These are phyloP conservation scores for Slavum lentiscoides DNA, from an alignment of 2,888 invertebrate genomes.

Conservation along the genomic window DNA sequence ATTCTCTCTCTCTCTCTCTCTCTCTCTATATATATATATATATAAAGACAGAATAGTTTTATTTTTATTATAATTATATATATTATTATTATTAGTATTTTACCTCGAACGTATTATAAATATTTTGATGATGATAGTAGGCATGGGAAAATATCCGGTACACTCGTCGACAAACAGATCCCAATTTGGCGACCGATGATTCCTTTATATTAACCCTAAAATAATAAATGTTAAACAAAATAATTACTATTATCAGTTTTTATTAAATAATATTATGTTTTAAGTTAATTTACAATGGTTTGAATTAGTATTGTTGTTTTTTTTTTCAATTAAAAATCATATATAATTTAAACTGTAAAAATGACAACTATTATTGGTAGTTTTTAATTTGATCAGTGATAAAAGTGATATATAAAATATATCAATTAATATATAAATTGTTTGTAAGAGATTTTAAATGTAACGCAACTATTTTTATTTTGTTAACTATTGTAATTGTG, in stretches of 20 bases:
- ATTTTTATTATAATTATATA: conserved; percentile 27
- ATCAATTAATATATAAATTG: too few species aligned
- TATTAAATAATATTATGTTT: not conserved
- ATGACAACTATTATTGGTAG: too few species aligned
- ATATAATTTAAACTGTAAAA: too few species aligned
- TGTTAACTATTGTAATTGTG: too few species aligned
- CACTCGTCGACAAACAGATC: conserved; percentile 96
- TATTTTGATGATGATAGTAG: conserved; percentile 94
- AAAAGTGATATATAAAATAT: too few species aligned
- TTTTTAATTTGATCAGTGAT: too few species aligned
- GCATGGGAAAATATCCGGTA: conserved; percentile 99
- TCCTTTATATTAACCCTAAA: conserved; percentile 97
- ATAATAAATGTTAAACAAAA: conserved; percentile 55
- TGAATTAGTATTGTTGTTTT: not conserved
- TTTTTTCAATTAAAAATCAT: not conserved
- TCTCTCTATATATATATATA: not conserved
- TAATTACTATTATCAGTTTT: not conserved
- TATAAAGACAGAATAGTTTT: conserved; percentile 9
- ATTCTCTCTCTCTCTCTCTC: not conserved
- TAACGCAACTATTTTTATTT: too few species aligned
- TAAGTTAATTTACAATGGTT: not conserved
- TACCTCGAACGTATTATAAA: conserved; percentile 96
- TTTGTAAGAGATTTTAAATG: too few species aligned
- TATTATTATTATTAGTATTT: conserved; percentile 55
- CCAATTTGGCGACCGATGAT: conserved; percentile 96